A percentile compares a stretch with the other conserved stretches of the same genome.
These are phyloP conservation scores for Ectemnius cavifrons DNA, from an alignment of 2,888 invertebrate species.

Conservation along the genomic window DNA sequence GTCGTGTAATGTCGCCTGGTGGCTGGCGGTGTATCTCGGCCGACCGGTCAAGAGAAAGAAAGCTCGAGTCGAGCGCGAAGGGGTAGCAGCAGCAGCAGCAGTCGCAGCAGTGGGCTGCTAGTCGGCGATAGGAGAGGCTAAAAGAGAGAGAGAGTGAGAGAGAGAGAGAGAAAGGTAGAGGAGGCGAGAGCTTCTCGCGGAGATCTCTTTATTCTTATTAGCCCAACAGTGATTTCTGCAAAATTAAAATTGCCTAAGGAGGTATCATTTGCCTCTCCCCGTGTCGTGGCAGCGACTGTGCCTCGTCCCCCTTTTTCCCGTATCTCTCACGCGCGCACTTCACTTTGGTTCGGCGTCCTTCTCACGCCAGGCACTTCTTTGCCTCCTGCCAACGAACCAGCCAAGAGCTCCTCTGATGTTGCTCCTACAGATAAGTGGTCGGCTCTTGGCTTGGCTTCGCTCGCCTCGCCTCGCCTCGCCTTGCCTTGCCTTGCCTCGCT, in stretches of 20 bases:
- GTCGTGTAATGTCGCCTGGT: constrained; percentile 72
- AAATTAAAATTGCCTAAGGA: constrained; percentile 78
- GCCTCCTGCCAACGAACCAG: constrained; percentile 70
- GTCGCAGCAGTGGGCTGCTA: too few relatives aligned
- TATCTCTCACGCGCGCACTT: constrained; percentile 67
- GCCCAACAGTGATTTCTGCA: constrained; percentile 76
- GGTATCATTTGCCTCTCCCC: constrained; percentile 73
- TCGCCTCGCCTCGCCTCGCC: constrained; percentile 34
- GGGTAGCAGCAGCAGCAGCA: constrained; percentile 1
- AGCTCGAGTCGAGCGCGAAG: constrained; percentile 18
- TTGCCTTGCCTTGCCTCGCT: constrained; percentile 49
- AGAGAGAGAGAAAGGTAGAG: constrained; percentile 22
- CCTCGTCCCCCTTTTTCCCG: constrained; percentile 58
- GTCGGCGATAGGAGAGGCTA: neutral
- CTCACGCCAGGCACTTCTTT: constrained; percentile 74
- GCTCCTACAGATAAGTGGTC: constrained; percentile 76
- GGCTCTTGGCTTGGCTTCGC: constrained; percentile 70
- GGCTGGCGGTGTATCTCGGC: constrained; percentile 68
- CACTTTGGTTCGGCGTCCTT: constrained; percentile 72
- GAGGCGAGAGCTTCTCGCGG: constrained; percentile 50
- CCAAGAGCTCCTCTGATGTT: constrained; percentile 75
- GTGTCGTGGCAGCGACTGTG: constrained; percentile 56
- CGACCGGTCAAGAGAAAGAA: constrained; percentile 51
- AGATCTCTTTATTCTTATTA: constrained; percentile 77
- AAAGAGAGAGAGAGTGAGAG: constrained; percentile 17